A percentile compares a stretch with the other conserved stretches of the same genome.
Conservation (phyloP, 2,113 vertebrate species). For the Notothenia rossii region DNA sequence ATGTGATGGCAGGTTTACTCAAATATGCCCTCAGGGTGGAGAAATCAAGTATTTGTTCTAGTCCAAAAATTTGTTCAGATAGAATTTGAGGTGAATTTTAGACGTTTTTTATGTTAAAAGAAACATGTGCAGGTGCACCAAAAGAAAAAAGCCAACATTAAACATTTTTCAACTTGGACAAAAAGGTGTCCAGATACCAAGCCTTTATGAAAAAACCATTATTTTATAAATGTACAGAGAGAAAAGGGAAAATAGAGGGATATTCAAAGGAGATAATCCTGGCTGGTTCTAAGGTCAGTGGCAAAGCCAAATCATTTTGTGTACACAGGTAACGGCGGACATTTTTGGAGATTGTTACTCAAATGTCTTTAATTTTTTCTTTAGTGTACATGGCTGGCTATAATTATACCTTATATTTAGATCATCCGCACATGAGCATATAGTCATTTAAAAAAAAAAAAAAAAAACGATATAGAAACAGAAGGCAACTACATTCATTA, state of each 20-base stretch:
- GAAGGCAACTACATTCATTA: background rate
- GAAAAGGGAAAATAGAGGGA: background rate
- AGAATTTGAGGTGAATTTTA: background rate
- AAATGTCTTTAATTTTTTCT: background rate
- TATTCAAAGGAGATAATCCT: background rate
- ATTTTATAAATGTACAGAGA: background rate
- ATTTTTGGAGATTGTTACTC: background rate
- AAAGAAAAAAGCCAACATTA: background rate
- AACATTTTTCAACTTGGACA: background rate
- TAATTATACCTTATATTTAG: no score
- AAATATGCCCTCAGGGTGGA: background rate
- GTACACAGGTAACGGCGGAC: background rate
- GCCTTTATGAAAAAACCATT: background rate
- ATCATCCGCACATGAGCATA: no score
- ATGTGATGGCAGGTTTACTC: background rate
- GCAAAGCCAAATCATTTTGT: background rate
- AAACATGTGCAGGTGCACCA: background rate
- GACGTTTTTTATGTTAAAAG: background rate
- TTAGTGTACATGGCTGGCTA: background rate
- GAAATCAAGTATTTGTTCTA: no score
- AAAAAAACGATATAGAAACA: background rate
- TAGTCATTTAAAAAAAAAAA: no score
- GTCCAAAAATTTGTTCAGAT: background rate
- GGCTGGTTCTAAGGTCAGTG: background rate
- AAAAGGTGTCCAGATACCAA: no score